Conservation (phyloP, 2,888 invertebrate species). For the Lochmaea crataegi region DNA sequence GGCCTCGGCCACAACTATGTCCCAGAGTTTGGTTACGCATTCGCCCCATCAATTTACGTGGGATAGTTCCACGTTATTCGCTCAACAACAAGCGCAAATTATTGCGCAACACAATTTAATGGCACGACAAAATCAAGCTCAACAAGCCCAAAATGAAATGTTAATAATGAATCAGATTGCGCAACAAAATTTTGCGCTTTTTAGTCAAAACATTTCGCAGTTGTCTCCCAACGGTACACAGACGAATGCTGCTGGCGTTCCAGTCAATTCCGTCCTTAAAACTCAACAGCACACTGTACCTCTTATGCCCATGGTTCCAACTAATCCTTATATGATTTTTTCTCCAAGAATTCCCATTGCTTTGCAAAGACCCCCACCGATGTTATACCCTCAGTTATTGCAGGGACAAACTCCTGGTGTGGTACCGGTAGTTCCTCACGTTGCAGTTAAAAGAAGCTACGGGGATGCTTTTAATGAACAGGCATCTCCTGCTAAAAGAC, state of each 20-base stretch:
- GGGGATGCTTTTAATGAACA: constrained; percentile 63
- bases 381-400: constrained; percentile 53
- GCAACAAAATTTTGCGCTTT: constrained; percentile 62
- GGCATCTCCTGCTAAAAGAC: constrained; percentile 60
- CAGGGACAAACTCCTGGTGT: constrained; percentile 52
- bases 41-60: constrained; percentile 50
- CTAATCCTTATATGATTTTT: constrained; percentile 62
- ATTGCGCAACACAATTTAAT: constrained; percentile 79
- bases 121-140: constrained; percentile 72
- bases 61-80: constrained; percentile 65
- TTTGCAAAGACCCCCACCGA: constrained; percentile 50
- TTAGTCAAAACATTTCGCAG: constrained; percentile 55
- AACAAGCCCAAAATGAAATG: constrained; percentile 63
- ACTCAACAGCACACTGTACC: constrained; percentile 54
- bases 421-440: constrained; percentile 57
- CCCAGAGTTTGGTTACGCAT: constrained; percentile 60
- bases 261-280: constrained; percentile 48
- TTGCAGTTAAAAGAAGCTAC: constrained; percentile 63
- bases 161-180: constrained; percentile 63
- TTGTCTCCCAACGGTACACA: constrained; percentile 48
- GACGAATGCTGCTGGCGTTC: constrained; percentile 8
- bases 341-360: constrained; percentile 52
- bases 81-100: constrained; percentile 70
- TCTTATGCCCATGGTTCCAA: constrained; percentile 51
- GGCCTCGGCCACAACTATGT: constrained; percentile 58